A percentile compares a stretch with the other conserved stretches of the same genome.
phyloP scores from a whole-genome alignment of 37 sponge, comb jelly and placozoan species.

The Oscarella lobularis region DNA sequence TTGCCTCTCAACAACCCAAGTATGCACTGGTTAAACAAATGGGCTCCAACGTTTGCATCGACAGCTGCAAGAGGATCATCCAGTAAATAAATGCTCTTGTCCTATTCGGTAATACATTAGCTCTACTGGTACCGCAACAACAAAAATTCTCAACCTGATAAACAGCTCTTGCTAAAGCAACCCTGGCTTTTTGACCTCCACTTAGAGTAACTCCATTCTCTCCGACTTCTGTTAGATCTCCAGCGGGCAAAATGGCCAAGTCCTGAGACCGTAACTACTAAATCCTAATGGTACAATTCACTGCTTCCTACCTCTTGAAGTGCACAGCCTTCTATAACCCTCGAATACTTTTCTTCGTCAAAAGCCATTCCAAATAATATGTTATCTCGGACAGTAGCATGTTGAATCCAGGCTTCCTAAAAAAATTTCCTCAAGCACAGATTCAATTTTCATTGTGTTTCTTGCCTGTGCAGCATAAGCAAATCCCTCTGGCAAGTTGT shows the following conservation, averaged over 20 bases:
- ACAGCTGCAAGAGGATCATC: constrained; percentile 97
- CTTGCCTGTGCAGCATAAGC: too few species aligned
- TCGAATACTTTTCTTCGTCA: constrained; percentile 36
- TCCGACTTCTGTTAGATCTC: constrained; percentile 87
- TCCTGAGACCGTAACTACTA: constrained; percentile 49
- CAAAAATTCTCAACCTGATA: constrained; percentile 59
- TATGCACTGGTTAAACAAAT: constrained; percentile 71
- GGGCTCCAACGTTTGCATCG: constrained; percentile 85
- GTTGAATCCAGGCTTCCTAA: constrained; percentile 90
- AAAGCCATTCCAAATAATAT: constrained; percentile 75
- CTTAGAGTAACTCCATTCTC: constrained; percentile 96
- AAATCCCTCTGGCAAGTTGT: too few species aligned
- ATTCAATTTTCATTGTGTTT: too few species aligned
- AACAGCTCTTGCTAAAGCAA: constrained; percentile 89
- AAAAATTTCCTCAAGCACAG: too few species aligned
- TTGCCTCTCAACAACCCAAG: constrained; percentile 56
- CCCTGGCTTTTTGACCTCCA: constrained; percentile 93
- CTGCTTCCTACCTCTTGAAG: constrained; percentile 73
- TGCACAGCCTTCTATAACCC: constrained; percentile 76
- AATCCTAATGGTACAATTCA: too few species aligned
- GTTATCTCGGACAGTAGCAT: constrained; percentile 76
- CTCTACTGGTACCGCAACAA: too few species aligned
- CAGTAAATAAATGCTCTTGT: constrained; percentile 79
- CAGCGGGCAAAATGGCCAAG: constrained; percentile 54
- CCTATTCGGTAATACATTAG: too few species aligned